Base-by-base conservation (phyloP, 2,113 vertebrate species). In the Indicator maculatus region DNA sequence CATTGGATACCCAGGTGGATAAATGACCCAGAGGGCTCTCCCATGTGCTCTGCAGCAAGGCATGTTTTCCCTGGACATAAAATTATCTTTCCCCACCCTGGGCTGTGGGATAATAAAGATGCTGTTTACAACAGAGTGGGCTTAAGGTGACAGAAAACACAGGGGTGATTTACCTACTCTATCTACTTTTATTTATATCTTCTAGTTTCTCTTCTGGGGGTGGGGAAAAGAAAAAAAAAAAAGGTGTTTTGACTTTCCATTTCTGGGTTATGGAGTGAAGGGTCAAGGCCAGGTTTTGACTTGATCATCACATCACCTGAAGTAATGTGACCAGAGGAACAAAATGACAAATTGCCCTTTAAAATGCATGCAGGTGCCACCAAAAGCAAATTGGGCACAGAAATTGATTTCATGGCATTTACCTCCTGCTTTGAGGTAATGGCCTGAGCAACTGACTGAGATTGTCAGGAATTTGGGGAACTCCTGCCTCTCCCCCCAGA, bases 331-430 rank as follows among this genome's bases (percentile, higher is more conserved):
- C 38, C 79, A 77, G 65, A 45, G 70, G 60, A 87, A 59, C 45
- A 63, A 92, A 88, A 86, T 78, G 72, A 85, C 75, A 83, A 73
- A 94, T 79, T 56, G 10, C 31, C 38, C 69, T 80, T 70, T 90
- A 83, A 91, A 94, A 81, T 26, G 33, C 36, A 59, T 76, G 52
- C 64, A 83, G 72, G 76, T 90, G 80, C 77, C 83, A 92, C 44
- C 45, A 53, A 20, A 39, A 89, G 58, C 55, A 93, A 95, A 91
- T 83, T 81, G 81, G 89, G 84, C 61, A 74, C 86, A 87, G 69
- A 91, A 93, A 93, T 60, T 90, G 95, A 95, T 96, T 95, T 95
- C 72, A 75, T 85, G 91, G 83, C 85, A 66, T 80, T 95, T 88
- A 64, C 64, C 44, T 90, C 30, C 33, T 21, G 5, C 1, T 20